These are phyloP conservation scores for Campoplex capitator DNA, from an alignment of 2,888 invertebrate genomes.

Conservation along the genomic window DNA sequence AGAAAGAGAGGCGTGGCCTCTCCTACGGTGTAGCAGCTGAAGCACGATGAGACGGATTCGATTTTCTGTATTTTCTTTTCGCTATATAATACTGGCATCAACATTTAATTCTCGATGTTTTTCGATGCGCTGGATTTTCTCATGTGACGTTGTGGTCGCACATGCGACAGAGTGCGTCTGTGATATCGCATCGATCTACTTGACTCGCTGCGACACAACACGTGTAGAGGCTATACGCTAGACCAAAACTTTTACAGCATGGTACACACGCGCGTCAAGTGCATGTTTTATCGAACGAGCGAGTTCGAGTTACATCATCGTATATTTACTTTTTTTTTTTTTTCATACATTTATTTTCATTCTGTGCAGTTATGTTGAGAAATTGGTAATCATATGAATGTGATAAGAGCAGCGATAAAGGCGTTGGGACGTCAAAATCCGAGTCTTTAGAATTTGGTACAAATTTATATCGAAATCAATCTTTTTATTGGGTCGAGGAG, in stretches of 20 bases:
- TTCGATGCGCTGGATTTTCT: neutral
- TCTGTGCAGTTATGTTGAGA: no score
- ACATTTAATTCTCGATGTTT: neutral
- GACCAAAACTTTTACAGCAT: neutral
- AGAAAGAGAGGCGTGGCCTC: neutral
- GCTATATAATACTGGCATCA: neutral
- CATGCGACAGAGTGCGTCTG: neutral
- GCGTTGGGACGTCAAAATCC: neutral
- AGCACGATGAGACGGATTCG: neutral
- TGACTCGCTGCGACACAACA: slow-evolving; percentile 10
- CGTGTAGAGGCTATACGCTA: neutral
- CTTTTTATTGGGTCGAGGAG: neutral
- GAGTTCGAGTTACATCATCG: neutral
- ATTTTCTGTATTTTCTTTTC: neutral
- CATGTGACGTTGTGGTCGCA: neutral
- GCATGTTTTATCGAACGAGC: slow-evolving; percentile 6
- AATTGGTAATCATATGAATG: neutral
- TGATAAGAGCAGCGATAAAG: neutral
- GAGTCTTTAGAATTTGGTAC: neutral
- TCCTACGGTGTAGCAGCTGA: neutral
- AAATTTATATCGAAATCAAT: neutral
- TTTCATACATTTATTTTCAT: neutral
- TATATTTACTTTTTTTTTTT: neutral
- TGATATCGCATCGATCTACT: slow-evolving; percentile 7
- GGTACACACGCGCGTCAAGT: neutral